A percentile compares a stretch with the other conserved stretches of the same genome.
These are phyloP conservation scores for Drosophila mulleri DNA, from an alignment of 2,888 invertebrate species.

Conservation along the genomic window DNA sequence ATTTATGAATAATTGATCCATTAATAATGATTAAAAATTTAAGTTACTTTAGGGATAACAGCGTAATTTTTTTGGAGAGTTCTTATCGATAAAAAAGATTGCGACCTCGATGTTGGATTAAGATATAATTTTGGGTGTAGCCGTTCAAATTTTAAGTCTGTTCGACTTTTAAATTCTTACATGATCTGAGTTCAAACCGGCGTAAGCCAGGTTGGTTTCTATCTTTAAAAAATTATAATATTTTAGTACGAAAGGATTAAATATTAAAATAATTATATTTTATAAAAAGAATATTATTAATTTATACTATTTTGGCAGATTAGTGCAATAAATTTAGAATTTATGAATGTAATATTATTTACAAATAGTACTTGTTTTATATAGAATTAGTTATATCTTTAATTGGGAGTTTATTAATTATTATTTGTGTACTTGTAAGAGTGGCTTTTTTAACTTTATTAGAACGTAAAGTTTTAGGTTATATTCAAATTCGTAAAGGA, in stretches of 20 bases:
- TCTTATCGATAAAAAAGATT: constrained; percentile 16
- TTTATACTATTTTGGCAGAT: constrained; percentile 78
- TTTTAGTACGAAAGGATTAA: constrained; percentile 93
- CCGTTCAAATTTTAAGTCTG: constrained; percentile 89
- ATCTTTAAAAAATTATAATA: constrained; percentile 88
- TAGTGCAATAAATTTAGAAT: not conserved
- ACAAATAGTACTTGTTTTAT: too few relatives aligned
- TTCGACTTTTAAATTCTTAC: constrained; percentile 93
- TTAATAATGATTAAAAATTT: constrained; percentile 87
- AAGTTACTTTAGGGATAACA: constrained; percentile 91
- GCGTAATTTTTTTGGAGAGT: constrained; percentile 87
- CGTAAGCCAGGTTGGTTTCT: constrained; percentile 85
- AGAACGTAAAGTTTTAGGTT: constrained; percentile 88
- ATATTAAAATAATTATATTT: constrained; percentile 85
- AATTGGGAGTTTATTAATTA: constrained; percentile 38
- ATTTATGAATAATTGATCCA: constrained; percentile 87
- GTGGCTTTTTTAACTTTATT: constrained; percentile 91
- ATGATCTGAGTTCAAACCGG: constrained; percentile 96
- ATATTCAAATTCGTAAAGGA: constrained; percentile 90
- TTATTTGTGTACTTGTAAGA: constrained; percentile 88
- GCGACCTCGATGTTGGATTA: constrained; percentile 14
- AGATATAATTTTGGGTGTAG: constrained; percentile 78
- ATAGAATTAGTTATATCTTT: too few relatives aligned
- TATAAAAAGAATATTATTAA: constrained; percentile 85
- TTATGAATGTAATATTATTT: too few relatives aligned